These are phyloP conservation scores for Papilio dardanus DNA, from an alignment of 1,140 invertebrate species.

Conservation along the genomic window DNA sequence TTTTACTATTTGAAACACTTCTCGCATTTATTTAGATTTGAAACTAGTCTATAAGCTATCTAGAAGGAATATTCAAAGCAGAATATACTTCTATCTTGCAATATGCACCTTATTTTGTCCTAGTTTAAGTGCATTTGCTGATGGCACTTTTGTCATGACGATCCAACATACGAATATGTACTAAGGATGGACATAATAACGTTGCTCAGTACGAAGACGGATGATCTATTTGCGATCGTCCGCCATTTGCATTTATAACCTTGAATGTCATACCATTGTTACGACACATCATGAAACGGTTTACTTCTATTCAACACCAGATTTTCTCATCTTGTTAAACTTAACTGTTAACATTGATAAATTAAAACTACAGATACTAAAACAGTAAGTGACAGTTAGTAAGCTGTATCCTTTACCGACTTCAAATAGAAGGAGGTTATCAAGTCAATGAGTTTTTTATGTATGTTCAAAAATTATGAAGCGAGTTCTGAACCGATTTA, in stretches of 20 bases:
- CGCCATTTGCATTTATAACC: slow-evolving; percentile 12
- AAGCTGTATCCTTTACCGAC: too few species aligned
- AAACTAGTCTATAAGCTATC: background rate
- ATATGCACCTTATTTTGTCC: background rate
- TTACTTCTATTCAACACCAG: too few species aligned
- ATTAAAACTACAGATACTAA: too few species aligned
- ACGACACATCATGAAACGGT: background rate
- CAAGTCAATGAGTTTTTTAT: too few species aligned
- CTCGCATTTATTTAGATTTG: background rate
- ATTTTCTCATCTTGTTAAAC: too few species aligned
- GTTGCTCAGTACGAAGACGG: background rate
- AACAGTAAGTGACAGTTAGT: too few species aligned
- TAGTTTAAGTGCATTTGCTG: background rate
- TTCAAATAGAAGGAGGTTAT: too few species aligned
- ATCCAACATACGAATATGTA: background rate
- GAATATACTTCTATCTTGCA: background rate
- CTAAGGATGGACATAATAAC: slow-evolving; percentile 4
- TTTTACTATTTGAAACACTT: background rate
- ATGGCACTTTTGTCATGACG: background rate
- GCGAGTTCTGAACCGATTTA: too few species aligned
- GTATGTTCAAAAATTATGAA: too few species aligned
- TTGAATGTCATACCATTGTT: background rate
- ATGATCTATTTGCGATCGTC: slow-evolving; percentile 1
- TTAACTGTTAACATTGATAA: too few species aligned
- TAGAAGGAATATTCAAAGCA: background rate